Percentiles rank a stretch among this genome's conserved stretches.
phyloP scores from a whole-genome alignment of 2,797 vertebrate genomes.

The Vultur gryphus region DNA sequence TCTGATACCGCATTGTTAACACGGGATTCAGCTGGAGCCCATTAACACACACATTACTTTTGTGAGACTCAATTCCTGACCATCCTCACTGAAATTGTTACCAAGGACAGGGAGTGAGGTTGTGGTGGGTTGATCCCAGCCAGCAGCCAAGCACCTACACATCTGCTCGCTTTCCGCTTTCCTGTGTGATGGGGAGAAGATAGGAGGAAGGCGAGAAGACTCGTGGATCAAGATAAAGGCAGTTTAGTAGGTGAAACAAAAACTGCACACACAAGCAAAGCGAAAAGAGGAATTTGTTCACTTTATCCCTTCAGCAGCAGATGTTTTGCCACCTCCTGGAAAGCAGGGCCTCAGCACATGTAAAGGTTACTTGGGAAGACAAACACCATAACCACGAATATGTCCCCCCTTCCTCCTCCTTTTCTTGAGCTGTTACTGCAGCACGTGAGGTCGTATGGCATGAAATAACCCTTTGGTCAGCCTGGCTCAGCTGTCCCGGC shows the following conservation, averaged over 20 bases:
- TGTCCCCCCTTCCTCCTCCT: not conserved
- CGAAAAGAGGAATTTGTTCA: not conserved
- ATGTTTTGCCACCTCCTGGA: not conserved
- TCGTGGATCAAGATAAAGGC: rapidly evolving
- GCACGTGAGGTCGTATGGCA: rapidly evolving
- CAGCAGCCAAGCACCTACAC: not conserved
- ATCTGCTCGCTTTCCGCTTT: not conserved
- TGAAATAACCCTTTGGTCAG: not conserved
- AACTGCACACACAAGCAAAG: not conserved
- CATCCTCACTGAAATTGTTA: not conserved
- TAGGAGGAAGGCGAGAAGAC: not conserved
- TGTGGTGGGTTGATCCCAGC: not conserved
- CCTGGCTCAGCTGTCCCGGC: not conserved
- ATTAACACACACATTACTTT: not conserved
- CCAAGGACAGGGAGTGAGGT: not conserved
- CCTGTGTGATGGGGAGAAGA: rapidly evolving
- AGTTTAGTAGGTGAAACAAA: not conserved
- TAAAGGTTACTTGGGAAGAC: not conserved
- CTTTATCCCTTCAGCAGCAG: not conserved
- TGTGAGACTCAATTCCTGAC: not conserved
- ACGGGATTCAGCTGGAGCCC: not conserved
- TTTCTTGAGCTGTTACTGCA: not conserved
- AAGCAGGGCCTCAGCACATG: not conserved
- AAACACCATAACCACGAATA: not conserved
- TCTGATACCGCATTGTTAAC: not conserved